Conservation (phyloP, 2,888 invertebrate species). For the Drosophila kuntzei region DNA sequence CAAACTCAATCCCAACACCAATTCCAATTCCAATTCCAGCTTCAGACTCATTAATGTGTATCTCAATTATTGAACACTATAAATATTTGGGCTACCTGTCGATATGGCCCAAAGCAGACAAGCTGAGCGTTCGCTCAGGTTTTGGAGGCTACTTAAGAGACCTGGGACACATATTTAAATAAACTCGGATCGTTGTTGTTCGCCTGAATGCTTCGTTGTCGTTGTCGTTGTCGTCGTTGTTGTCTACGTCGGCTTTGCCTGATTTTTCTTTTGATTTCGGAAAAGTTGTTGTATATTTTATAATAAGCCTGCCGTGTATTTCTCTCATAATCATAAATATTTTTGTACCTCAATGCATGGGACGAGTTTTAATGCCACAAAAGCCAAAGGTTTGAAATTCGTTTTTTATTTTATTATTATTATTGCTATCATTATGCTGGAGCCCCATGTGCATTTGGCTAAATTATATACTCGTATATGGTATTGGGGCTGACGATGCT, state of each 20-base stretch:
- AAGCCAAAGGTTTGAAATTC: constrained; percentile 57
- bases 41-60: constrained; percentile 81
- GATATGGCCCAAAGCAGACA: constrained; percentile 67
- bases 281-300: constrained; percentile 78
- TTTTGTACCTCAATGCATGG: constrained; percentile 63
- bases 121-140: constrained; percentile 25
- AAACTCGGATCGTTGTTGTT: constrained; percentile 47
- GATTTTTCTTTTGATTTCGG: constrained; percentile 79
- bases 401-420: constrained; percentile 56
- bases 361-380: constrained; percentile 52
- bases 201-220: constrained; percentile 4
- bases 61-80: constrained; percentile 84
- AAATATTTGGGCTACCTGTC: constrained; percentile 84
- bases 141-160: constrained; percentile 66
- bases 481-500: constrained; percentile 27
- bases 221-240: constrained; percentile 16
- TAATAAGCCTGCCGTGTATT: constrained; percentile 79
- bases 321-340: constrained; percentile 82
- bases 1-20: constrained; percentile 7
- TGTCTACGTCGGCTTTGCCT: constrained; percentile 64
- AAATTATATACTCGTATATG: constrained; percentile 47
- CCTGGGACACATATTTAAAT: constrained; percentile 71
- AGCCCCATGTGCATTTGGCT: constrained; percentile 32
- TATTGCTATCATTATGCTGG: constrained; percentile 58
- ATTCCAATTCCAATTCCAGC: constrained; percentile 26